These are phyloP conservation scores for Cydia amplana DNA, from an alignment of 1,140 invertebrate species.

Conservation along the genomic window DNA sequence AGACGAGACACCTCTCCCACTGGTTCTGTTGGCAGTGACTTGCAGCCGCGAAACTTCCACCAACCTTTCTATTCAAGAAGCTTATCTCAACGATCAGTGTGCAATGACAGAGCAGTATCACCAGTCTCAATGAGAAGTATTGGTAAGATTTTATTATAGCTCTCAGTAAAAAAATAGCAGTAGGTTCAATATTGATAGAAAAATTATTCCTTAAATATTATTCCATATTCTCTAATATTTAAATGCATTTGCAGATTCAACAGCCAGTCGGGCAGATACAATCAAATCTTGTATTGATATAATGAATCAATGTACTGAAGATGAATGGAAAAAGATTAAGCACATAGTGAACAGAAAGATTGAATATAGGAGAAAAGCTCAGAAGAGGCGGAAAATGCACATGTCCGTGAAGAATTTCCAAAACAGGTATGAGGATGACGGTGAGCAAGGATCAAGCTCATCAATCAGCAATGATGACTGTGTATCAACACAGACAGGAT, in stretches of 20 bases:
- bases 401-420: conserved; percentile 49
- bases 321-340: conserved; percentile 60
- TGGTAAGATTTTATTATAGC: conserved; percentile 47
- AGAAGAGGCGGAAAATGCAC: conserved; percentile 53
- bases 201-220: conserved; percentile 23
- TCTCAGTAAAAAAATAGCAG: neutral
- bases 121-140: conserved; percentile 59
- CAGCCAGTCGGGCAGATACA: conserved; percentile 55
- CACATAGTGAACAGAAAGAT: conserved; percentile 60
- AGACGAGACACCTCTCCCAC: conserved; percentile 58
- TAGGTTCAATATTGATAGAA: neutral
- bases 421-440: conserved; percentile 55
- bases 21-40: conserved; percentile 53
- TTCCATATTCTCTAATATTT: neutral
- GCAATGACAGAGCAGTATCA: conserved; percentile 58
- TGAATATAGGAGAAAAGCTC: conserved; percentile 52
- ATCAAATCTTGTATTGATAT: conserved; percentile 48
- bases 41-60: conserved; percentile 44
- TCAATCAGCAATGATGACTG: conserved; percentile 65
- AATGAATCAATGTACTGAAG: conserved; percentile 56
- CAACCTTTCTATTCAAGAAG: conserved; percentile 44
- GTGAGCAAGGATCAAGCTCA: conserved; percentile 62
- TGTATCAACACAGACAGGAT: conserved; percentile 48
- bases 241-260: conserved; percentile 56
- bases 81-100: conserved; percentile 52